Base-by-base conservation (phyloP, 35 echinoderm and acorn worm species). In the Heliocidaris tuberculata region DNA sequence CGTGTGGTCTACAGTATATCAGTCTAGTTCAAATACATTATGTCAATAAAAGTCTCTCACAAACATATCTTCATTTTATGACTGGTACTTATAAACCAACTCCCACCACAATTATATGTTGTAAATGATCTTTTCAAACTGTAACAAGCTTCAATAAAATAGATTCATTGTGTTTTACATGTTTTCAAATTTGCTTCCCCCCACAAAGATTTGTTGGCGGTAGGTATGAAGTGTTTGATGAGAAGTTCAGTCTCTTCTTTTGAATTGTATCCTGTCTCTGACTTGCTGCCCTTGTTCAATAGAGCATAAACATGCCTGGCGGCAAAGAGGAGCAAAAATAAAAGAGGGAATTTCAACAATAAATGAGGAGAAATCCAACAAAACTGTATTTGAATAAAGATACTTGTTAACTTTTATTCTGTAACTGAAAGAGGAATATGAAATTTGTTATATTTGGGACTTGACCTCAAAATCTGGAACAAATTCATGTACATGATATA, bases 101-200 rank as follows among this genome's bases (percentile, higher is more conserved):
- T 89, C 87, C 87, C 11, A 89, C 87, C 47, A 16, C 87, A 89
- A 89, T 89, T 89, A 42, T 89, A 32, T 9, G 12, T 89, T 27
- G 9, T 48, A 89, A 89, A 13, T 89, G 87, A 47, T 89, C 87
- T 48, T 47, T 89, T 89, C 32, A 47, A 31, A 48, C 87, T 21
- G 87, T 89, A 89, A 89, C 87, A 89, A 89, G 87, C 87, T 48
- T 47, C 87, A 47, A 89, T 48, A 89, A 89, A 89, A 48, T 47
- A 16, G 32, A 4, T 15, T 15, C 87, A 89, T 89, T 89, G 87
- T 89, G 87, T 89, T 48, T 9, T 17, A 89, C 87, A 47, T 89
- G 87, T 89, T 89, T 89, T 89, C 87, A 89, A 89, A 89, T 89
- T 89, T 89, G 87, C 87, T 89, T 89, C 87, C 47, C 85, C 87